A percentile compares a stretch with the other conserved stretches of the same genome.
phyloP scores from a whole-genome alignment of 2,888 invertebrate genomes.

The Lacanobia oleracea region DNA sequence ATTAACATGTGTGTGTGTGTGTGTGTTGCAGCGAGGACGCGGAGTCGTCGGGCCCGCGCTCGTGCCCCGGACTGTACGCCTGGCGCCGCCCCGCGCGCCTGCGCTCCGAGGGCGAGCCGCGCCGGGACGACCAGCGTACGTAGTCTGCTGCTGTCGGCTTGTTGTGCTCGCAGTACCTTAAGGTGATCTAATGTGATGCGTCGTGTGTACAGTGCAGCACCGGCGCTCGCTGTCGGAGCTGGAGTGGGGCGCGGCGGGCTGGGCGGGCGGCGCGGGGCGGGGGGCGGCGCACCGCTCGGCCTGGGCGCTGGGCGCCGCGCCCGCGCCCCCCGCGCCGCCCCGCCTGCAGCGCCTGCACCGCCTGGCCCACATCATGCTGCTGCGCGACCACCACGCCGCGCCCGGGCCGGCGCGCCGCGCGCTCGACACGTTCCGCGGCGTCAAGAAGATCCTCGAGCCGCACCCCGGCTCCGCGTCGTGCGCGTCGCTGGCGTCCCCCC shows the following conservation, averaged over 20 bases:
- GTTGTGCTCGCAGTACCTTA: too few relatives aligned
- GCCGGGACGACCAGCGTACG: constrained; percentile 73
- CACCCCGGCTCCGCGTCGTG: constrained; percentile 93
- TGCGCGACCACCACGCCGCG: constrained; percentile 95
- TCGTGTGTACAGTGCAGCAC: constrained; percentile 90
- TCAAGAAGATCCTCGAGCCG: constrained; percentile 95
- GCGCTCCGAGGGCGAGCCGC: constrained; percentile 79
- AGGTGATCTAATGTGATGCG: too few relatives aligned
- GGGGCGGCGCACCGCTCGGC: constrained; percentile 76
- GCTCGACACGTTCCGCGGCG: constrained; percentile 94
- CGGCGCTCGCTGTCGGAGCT: constrained; percentile 94
- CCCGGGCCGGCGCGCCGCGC: constrained; percentile 92
- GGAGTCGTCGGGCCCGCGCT: constrained; percentile 85
- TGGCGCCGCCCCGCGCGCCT: constrained; percentile 83
- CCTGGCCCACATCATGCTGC: constrained; percentile 96
- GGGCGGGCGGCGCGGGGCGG: constrained; percentile 71
- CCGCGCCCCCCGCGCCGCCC: constrained; percentile 80
- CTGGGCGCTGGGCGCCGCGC: constrained; percentile 74
- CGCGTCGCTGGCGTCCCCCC: constrained; percentile 94
- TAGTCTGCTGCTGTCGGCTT: too few relatives aligned
- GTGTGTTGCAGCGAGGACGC: constrained; percentile 78
- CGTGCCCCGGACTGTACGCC: constrained; percentile 84
- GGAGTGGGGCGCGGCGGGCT: constrained; percentile 91
- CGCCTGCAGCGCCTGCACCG: constrained; percentile 90
- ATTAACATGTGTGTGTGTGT: not conserved